phyloP scores from a whole-genome alignment of 2,888 invertebrate species.

The Orthosia gothica region DNA sequence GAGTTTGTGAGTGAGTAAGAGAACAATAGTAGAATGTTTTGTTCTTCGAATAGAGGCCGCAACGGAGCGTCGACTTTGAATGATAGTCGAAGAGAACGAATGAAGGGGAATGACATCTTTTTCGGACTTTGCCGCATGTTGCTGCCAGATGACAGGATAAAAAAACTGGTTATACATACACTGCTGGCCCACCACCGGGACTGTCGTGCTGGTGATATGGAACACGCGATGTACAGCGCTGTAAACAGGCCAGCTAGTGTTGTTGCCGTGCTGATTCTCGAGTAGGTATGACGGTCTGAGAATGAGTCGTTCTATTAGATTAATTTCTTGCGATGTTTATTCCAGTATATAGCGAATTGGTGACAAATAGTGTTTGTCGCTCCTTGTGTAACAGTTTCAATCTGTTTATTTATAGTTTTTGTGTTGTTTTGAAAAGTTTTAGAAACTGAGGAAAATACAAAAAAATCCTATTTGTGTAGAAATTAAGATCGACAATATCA shows the following conservation, averaged over 20 bases:
- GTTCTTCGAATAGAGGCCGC: slow-evolving; percentile 70
- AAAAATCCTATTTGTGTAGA: not conserved
- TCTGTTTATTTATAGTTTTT: slow-evolving; percentile 38
- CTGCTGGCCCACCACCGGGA: slow-evolving; percentile 54
- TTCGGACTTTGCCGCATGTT: slow-evolving; percentile 73
- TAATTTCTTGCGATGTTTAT: slow-evolving; percentile 60
- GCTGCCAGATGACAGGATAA: slow-evolving; percentile 74
- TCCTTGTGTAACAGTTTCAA: slow-evolving; percentile 25
- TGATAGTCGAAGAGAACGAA: slow-evolving; percentile 73
- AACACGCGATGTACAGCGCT: slow-evolving; percentile 64
- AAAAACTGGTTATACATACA: slow-evolving; percentile 66
- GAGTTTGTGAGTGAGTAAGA: slow-evolving; percentile 31
- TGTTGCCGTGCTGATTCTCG: slow-evolving; percentile 56
- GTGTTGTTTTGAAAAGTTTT: slow-evolving; percentile 24
- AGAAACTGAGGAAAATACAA: slow-evolving; percentile 16
- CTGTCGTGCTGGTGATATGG: slow-evolving; percentile 32
- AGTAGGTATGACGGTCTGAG: slow-evolving; percentile 36
- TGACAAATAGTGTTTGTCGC: slow-evolving; percentile 44
- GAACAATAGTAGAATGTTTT: slow-evolving; percentile 71
- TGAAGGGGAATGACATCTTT: slow-evolving; percentile 81
- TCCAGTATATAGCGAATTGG: slow-evolving; percentile 49
- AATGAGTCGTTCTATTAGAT: slow-evolving; percentile 51
- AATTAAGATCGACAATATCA: slow-evolving; percentile 16
- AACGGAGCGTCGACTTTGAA: slow-evolving; percentile 74
- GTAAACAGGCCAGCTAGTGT: slow-evolving; percentile 42